Evolutionary conservation across 2,888 invertebrate species (phyloP).

Genomic region (Morinoia aosen): DNA sequence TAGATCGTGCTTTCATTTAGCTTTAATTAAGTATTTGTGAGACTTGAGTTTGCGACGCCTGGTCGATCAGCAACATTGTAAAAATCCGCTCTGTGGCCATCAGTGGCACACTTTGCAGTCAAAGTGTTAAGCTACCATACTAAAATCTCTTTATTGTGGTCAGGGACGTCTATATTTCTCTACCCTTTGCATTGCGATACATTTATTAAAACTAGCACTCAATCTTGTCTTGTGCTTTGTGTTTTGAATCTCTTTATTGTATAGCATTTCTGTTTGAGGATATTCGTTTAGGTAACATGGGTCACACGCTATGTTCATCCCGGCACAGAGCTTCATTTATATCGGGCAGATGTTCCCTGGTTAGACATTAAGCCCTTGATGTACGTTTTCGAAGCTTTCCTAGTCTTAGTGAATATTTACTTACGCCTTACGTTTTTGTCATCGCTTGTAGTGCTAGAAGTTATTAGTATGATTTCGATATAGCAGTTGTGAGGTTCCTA

Average conservation of each 20-base stretch:
- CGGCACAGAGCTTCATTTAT: not conserved
- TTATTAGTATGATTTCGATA: too few relatives aligned
- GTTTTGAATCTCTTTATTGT: not conserved
- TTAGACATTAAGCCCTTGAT: not conserved
- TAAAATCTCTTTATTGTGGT: not conserved
- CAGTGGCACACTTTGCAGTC: too few relatives aligned
- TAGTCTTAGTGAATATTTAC: not conserved
- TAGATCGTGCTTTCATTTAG: too few relatives aligned
- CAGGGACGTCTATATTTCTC: not conserved
- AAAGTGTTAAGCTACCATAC: not conserved
- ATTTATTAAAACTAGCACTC: not conserved
- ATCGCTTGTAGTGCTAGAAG: too few relatives aligned
- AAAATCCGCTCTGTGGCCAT: too few relatives aligned
- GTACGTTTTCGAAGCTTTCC: not conserved
- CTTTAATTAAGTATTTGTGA: too few relatives aligned
- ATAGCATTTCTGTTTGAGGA: not conserved
- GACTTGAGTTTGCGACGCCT: too few relatives aligned
- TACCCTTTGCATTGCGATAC: not conserved
- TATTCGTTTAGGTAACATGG: not conserved
- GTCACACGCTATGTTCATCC: not conserved
- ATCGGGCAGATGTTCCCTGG: not conserved
- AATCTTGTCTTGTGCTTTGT: not conserved
- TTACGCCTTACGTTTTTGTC: not conserved
- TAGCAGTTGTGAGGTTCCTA: too few relatives aligned
- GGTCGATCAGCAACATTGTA: too few relatives aligned